Base-by-base conservation (phyloP, 2,888 invertebrate genomes). In the Trilocha varians region DNA sequence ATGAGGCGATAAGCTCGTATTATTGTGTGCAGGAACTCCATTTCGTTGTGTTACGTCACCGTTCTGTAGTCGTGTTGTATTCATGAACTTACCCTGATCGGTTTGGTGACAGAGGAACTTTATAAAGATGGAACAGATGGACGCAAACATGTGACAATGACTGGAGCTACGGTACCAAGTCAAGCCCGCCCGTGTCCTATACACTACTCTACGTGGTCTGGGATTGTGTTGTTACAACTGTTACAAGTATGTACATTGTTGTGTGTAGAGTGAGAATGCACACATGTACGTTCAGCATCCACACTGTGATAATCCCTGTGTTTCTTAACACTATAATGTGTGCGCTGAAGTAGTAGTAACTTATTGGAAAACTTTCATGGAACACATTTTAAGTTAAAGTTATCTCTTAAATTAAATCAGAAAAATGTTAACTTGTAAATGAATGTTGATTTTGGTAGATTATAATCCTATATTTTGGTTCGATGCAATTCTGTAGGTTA, bases 281-380 rank as follows among this genome's bases (percentile, higher is more conserved):
- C n/a, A n/a, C n/a, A n/a, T n/a, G n/a, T n/a, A n/a, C n/a, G n/a
- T n/a, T n/a, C n/a, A n/a, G n/a, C n/a, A n/a, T n/a, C n/a, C n/a
- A 5, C 14, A 39, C 62, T 63, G 62, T 63, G 70, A 70, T 76
- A 75, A 78, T 78, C 79, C 79, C 78, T 78, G 79, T 78, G 69
- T 74, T 71, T 49, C 64, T 67, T 69, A 70, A 59, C 57, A 40
- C 61, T 68, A 62, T 63, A 59, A 50, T 56, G 47, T 65, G 67
- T 69, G 69, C 68, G 66, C 62, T 59, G 58, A 61, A 49, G 50
- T 52, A 66, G 55, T 68, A 70, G 71, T 59, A 59, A 60, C 70
- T 59, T 58, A 64, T 50, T 76, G 79, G 78, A 82, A 79, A 79
- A 79, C 78, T 50, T 72, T 73, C 50, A 33, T 78, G 78, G 80